phyloP scores from a whole-genome alignment of 2,797 vertebrate species.

The Paratrypauchen microcephalus region DNA sequence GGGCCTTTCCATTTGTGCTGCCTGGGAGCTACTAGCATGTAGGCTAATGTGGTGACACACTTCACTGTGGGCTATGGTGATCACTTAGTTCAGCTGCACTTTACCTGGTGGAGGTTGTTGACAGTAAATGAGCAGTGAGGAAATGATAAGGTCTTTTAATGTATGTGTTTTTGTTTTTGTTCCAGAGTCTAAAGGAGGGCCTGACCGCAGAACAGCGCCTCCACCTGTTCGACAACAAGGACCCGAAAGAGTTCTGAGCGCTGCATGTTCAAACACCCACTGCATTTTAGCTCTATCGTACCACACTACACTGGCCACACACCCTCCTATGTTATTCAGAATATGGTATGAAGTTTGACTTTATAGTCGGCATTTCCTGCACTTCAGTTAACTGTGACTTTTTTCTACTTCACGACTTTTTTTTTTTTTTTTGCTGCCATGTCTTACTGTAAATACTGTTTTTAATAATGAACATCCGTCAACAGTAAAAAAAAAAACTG shows the following conservation, averaged over 20 bases:
- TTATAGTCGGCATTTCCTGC: slow-evolving; percentile 83
- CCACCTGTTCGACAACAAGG: slow-evolving; percentile 84
- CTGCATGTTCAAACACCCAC: slow-evolving; percentile 77
- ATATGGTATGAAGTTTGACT: slow-evolving; percentile 81
- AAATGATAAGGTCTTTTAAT: not conserved
- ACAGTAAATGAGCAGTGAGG: not conserved
- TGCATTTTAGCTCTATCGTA: slow-evolving; percentile 67
- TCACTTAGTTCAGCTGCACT: not conserved
- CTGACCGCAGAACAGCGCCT: slow-evolving; percentile 84
- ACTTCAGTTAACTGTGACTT: slow-evolving; percentile 84
- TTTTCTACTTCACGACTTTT: slow-evolving; percentile 58
- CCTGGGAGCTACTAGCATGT: not conserved
- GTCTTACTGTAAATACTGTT: slow-evolving; percentile 85
- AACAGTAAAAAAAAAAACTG: slow-evolving; percentile 73
- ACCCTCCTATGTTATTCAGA: slow-evolving; percentile 71
- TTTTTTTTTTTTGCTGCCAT: slow-evolving; percentile 55
- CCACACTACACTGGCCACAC: slow-evolving; percentile 80
- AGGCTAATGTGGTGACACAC: not conserved
- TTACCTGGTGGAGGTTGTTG: not conserved
- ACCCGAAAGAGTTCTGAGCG: slow-evolving; percentile 84
- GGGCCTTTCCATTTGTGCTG: not conserved
- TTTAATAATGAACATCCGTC: slow-evolving; percentile 76
- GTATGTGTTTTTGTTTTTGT: not conserved
- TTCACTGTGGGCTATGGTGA: not conserved
- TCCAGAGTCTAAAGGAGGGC: slow-evolving; percentile 84